Evolutionary conservation across 2,113 vertebrate genomes (phyloP).

Genomic region (Galeopterus variegatus): DNA sequence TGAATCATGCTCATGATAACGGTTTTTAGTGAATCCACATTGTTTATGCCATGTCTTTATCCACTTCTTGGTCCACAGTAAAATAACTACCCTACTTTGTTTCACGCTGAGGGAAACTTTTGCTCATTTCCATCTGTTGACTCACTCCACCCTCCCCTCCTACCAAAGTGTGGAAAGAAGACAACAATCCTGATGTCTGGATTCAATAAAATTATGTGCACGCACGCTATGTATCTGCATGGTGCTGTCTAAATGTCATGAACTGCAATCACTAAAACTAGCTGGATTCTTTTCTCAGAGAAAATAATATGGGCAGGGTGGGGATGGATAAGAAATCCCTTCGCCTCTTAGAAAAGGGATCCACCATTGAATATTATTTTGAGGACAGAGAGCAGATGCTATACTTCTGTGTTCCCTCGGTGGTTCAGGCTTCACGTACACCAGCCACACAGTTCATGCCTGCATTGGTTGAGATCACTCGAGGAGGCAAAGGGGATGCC

Average conservation of each 20-base stretch:
- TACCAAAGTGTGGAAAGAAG: not conserved
- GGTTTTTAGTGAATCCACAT: not conserved
- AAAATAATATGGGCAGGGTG: not conserved
- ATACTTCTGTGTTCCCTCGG: not conserved
- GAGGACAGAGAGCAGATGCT: not conserved
- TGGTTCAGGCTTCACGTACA: not conserved
- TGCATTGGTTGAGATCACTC: not conserved
- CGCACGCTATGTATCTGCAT: not conserved
- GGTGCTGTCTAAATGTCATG: not conserved
- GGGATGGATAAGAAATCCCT: not conserved
- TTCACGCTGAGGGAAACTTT: constrained; percentile 23
- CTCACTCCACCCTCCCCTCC: not conserved
- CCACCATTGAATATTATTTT: not conserved
- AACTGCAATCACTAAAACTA: not conserved
- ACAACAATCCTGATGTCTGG: not conserved
- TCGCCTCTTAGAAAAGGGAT: not conserved
- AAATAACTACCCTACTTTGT: constrained; percentile 17
- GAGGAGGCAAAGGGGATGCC: not conserved
- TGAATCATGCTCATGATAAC: not conserved
- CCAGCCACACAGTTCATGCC: not conserved
- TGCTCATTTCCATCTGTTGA: constrained; percentile 28
- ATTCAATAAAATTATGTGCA: not conserved
- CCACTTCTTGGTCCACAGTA: not conserved
- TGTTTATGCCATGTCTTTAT: constrained; percentile 6
- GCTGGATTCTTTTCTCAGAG: not conserved